Evolutionary conservation across 2,888 invertebrate genomes (phyloP), one percentile per base, ranked within the genome.

Genomic region (Synergus gifuensis): DNA sequence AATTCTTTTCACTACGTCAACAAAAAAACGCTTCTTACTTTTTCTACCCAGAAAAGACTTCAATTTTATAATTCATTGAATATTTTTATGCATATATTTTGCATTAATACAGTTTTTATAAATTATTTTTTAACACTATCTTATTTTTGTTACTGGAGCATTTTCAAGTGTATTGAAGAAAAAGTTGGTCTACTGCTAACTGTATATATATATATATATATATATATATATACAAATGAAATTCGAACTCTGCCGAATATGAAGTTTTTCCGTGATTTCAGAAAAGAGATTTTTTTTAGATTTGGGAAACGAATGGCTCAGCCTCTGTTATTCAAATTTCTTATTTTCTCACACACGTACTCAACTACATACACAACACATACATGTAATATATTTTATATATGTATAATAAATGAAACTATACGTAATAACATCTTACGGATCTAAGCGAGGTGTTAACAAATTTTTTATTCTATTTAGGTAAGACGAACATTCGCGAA

Each of bases 251-350:
- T 49, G 49, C 49, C n/a, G 49, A 49, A 49, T 49, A 49, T 49
- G 49, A 16, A 49, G 49, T 1, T 49, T 49, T 49, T 49, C 49
- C n/a, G n/a, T 49, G 7, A 16, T 49, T 49, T 16, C 44, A 44
- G n/a, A 40, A 44, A 40, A 77, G 78, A 36, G 36, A 36, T 36
- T 36, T 36, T 36, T 36, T 36, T 36, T 36, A 36, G 36, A 36
- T 36, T 36, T 36, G 0, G 36, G 36, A 36, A 36, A 36, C 36
- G 36, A 36, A 36, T 36, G 36, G 36, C 36, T 36, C 36, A 36
- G 76, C 76, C 58, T 78, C 80, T 54, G 73, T 78, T 78, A 49
- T 78, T 73, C 76, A 58, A 60, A 44, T 28, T 69, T n/a, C 42
- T 63, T 46, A 54, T 40, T 42, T 73, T 73, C 63, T 9, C 79